Evolutionary conservation across 1,140 invertebrate species (phyloP).

Genomic region (Ostrea denselamellosa): DNA sequence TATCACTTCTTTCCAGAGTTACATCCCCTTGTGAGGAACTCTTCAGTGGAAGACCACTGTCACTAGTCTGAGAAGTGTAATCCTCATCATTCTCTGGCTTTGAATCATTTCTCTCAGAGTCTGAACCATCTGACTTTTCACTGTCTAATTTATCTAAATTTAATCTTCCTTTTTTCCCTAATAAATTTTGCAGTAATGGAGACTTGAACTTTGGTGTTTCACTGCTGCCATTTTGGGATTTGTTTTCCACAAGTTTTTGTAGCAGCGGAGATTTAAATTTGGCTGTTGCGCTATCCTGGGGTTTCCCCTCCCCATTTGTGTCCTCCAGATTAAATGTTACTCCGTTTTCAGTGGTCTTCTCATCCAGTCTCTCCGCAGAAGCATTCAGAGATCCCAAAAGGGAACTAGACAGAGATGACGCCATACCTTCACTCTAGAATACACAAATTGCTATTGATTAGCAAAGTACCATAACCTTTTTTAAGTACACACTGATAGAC

Average conservation of each 20-base stretch:
- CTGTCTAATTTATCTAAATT: constrained; percentile 55
- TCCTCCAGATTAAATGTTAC: constrained; percentile 48
- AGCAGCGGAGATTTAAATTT: constrained; percentile 74
- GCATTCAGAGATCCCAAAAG: neutral
- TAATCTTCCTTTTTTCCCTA: constrained; percentile 66
- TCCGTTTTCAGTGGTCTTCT: constrained; percentile 38
- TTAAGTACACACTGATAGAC: too few relatives aligned
- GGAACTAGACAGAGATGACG: neutral
- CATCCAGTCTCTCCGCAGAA: constrained; percentile 23
- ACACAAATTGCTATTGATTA: neutral
- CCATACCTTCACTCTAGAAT: neutral
- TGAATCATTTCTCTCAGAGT: constrained; percentile 33
- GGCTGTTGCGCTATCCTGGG: constrained; percentile 54
- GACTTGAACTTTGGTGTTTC: constrained; percentile 73
- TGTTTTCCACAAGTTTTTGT: constrained; percentile 64
- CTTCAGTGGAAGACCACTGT: constrained; percentile 23
- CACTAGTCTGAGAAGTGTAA: neutral
- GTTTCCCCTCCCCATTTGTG: constrained; percentile 32
- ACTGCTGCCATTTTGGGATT: constrained; percentile 53
- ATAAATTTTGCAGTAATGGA: constrained; percentile 69
- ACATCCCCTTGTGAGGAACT: constrained; percentile 45
- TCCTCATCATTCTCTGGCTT: constrained; percentile 39
- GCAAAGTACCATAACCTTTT: too few relatives aligned
- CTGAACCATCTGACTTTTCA: constrained; percentile 53
- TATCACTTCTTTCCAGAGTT: constrained; percentile 47